Evolutionary conservation across 35 echinoderm and acorn worm species (phyloP).

Genomic region (Amphiura filiformis): DNA sequence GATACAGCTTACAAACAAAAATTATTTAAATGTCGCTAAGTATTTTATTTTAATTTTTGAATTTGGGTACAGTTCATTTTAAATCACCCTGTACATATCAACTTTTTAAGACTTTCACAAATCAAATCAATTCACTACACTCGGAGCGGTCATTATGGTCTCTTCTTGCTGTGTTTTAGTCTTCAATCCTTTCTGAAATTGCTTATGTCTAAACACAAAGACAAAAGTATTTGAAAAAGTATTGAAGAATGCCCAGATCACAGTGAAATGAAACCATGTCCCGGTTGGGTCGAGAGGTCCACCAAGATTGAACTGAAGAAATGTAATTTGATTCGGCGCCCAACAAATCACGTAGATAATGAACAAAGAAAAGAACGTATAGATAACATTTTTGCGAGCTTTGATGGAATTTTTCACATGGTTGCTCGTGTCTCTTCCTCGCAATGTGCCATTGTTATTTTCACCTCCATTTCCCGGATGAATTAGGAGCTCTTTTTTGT

Average conservation of each 20-base stretch:
- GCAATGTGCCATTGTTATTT: background rate
- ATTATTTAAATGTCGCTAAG: too few species aligned
- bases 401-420: background rate
- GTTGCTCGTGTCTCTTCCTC: background rate
- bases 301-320: conserved; percentile 54
- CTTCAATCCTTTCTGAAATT: conserved; percentile 56
- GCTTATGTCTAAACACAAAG: conserved; percentile 53
- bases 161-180: background rate
- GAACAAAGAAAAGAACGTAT: conserved; percentile 52
- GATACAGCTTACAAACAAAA: too few species aligned
- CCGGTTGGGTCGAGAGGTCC: conserved; percentile 43
- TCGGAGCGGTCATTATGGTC: too few species aligned
- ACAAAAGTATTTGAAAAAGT: conserved; percentile 59
- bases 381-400: conserved; percentile 28
- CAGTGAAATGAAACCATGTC: conserved; percentile 56
- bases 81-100: too few species aligned
- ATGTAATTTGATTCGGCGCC: conserved; percentile 66
- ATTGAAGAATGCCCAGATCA: conserved; percentile 52
- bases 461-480: background rate
- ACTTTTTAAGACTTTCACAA: too few species aligned
- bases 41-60: too few species aligned
- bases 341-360: conserved; percentile 57
- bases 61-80: too few species aligned
- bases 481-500: conserved; percentile 35
- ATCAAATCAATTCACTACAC: too few species aligned